Conservation (phyloP, 2,888 invertebrate genomes). For the Cerastis rubricosa region DNA sequence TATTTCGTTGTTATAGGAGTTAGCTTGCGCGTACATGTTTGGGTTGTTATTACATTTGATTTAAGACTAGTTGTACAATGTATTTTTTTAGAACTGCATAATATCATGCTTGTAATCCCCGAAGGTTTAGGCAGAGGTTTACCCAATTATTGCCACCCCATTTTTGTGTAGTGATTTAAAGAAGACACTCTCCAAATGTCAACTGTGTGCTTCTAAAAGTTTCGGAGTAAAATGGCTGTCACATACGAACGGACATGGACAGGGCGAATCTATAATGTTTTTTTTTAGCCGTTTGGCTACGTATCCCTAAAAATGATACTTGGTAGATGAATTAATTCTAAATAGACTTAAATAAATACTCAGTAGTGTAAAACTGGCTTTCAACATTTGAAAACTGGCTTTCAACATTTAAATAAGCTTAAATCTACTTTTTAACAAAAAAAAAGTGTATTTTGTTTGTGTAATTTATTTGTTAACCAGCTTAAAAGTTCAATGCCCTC, state of each 20-base stretch:
- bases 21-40: slow-evolving; percentile 7
- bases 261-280: too few relatives aligned
- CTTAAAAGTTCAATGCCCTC: slow-evolving; percentile 14
- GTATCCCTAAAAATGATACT: neutral
- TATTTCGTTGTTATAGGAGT: slow-evolving; percentile 40
- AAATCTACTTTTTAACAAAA: neutral
- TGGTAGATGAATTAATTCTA: neutral
- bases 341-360: neutral
- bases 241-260: too few relatives aligned
- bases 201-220: too few relatives aligned
- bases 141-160: too few relatives aligned
- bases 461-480: neutral
- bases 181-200: too few relatives aligned
- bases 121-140: too few relatives aligned
- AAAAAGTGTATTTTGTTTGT: neutral
- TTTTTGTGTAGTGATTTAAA: too few relatives aligned
- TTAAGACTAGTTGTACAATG: neutral
- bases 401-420: neutral
- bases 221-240: too few relatives aligned
- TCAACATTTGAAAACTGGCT: too few relatives aligned
- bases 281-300: too few relatives aligned
- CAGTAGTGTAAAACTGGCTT: neutral
- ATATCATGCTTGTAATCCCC: too few relatives aligned
- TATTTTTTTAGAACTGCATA: neutral
- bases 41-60: slow-evolving; percentile 12